A percentile compares a stretch with the other conserved stretches of the same genome.
Evolutionary conservation across 2,888 invertebrate genomes (phyloP).

Genomic region (Ypsolopha scabrella): DNA sequence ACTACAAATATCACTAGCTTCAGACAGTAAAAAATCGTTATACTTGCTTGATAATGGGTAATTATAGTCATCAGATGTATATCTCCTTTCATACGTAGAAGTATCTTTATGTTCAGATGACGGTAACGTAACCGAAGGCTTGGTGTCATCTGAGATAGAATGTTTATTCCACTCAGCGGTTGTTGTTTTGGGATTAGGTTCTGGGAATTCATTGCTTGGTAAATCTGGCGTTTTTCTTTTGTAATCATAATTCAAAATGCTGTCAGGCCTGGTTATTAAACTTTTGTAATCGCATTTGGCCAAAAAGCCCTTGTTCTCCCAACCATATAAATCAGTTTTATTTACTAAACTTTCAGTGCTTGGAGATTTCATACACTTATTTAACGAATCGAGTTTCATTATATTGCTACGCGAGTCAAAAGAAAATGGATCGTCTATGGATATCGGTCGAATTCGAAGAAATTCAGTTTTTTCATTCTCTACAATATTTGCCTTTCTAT

Average conservation of each 20-base stretch:
- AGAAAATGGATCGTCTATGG: slow-evolving; percentile 60
- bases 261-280: slow-evolving; percentile 25
- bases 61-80: slow-evolving; percentile 44
- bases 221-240: slow-evolving; percentile 27
- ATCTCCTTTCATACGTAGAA: slow-evolving; percentile 36
- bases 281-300: slow-evolving; percentile 44
- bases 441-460: slow-evolving; percentile 50
- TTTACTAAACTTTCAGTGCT: slow-evolving; percentile 51
- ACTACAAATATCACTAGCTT: slow-evolving; percentile 52
- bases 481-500: slow-evolving; percentile 35
- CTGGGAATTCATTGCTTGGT: slow-evolving; percentile 15
- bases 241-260: slow-evolving; percentile 25
- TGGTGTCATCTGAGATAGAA: slow-evolving; percentile 51
- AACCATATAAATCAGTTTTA: slow-evolving; percentile 62
- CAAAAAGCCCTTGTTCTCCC: slow-evolving; percentile 65
- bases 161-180: slow-evolving; percentile 41
- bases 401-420: slow-evolving; percentile 36
- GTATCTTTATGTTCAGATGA: slow-evolving; percentile 45
- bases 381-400: slow-evolving; percentile 25
- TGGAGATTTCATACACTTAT: slow-evolving; percentile 44
- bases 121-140: slow-evolving; percentile 39
- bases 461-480: slow-evolving; percentile 40
- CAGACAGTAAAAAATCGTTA: slow-evolving; percentile 50
- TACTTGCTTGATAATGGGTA: slow-evolving; percentile 52
- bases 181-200: slow-evolving; percentile 21